Base-by-base conservation (phyloP, 2,888 invertebrate genomes). In the Hyppa rectilinea region DNA sequence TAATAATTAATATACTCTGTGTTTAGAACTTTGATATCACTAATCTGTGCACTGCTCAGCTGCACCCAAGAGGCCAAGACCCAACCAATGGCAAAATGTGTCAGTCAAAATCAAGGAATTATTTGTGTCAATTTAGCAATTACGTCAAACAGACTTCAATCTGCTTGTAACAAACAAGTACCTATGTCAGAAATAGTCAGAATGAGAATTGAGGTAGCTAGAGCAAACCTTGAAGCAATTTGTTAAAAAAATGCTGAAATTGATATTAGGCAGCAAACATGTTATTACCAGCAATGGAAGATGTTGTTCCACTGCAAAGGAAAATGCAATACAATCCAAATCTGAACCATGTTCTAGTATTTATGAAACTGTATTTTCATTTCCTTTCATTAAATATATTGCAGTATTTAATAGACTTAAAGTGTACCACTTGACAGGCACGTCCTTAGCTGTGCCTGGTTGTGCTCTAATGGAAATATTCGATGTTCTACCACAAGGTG, bases 351-450 rank as follows among this genome's bases (percentile, higher is more conserved):
- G 20, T 45, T 17, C 76, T 6, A 75, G 38, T 53, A 83, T 86
- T 49, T 95, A 94, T 81, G 93, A 95, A 85, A 89, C 92, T 36
- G 95, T 96, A 40, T 96, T 92, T 87, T 81, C 90, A 7, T 92
- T 96, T 78, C 94, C 95, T 43, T 86, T 91, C 60, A 93, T 96
- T 62, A 93, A 91, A 85, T 92, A 93, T 75, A 89, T 96, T 79
- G 91, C 96, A 38, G 20, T 95, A 63, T 82, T 97, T 47, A 96
- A 96, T 87, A 94, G 96, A 83, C 89, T 96, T 29, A 97, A 97
- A 92, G 87, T 95, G 4, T 96, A 96, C 87, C 96, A 97, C 73
- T 85, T 96, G 26, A 70, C 90, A 45, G 91, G 93, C 53, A 92
- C 96, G 6, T 87, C 91, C 43, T 59, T 94, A 71, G 88, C 90